phyloP scores from a whole-genome alignment of 2,113 vertebrate genomes.

The Physeter macrocephalus region DNA sequence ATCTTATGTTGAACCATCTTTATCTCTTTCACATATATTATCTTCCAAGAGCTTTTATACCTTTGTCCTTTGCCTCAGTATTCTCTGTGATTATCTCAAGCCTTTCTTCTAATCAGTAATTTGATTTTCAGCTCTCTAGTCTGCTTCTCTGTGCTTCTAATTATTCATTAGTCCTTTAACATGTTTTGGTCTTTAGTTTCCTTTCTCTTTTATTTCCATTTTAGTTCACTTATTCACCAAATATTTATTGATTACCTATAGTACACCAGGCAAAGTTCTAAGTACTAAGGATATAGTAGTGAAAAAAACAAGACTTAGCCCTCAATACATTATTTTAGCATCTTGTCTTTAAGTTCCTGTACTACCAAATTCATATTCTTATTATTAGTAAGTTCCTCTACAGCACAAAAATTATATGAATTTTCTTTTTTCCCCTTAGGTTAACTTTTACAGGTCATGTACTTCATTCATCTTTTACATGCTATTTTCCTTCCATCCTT shows the following conservation, averaged over 20 bases:
- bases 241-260: not conserved
- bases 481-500: not conserved
- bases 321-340: not conserved
- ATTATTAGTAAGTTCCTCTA: not conserved
- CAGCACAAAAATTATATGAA: not conserved
- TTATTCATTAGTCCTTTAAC: not conserved
- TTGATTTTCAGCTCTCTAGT: not conserved
- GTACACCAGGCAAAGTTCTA: not conserved
- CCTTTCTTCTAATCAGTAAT: not conserved
- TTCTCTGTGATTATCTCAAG: not conserved
- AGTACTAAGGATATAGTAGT: not conserved
- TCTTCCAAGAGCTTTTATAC: not conserved
- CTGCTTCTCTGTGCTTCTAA: not conserved
- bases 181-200: not conserved
- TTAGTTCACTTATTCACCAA: not conserved
- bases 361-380: not conserved
- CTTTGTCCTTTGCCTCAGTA: not conserved
- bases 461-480: not conserved
- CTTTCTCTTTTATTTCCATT: not conserved
- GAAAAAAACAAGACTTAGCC: not conserved
- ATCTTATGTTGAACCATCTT: not conserved
- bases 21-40: not conserved
- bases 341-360: not conserved
- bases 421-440: not conserved
- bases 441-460: not conserved